Evolutionary conservation across 2,888 invertebrate species (phyloP).

Genomic region (Minunthozetes semirufus): DNA sequence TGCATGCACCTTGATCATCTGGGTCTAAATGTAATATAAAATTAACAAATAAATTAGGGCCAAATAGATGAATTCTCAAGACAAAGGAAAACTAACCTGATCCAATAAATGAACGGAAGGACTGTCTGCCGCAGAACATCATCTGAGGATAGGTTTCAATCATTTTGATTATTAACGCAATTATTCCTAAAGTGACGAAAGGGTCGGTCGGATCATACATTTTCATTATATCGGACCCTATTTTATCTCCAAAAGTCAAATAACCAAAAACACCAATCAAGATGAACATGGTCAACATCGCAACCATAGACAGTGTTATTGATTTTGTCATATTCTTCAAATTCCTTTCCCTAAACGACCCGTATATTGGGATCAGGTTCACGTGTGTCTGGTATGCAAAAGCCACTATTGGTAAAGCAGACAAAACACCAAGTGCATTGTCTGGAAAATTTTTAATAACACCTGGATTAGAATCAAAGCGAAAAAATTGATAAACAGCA

Average conservation of each 20-base stretch:
- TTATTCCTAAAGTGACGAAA: conserved; percentile 49
- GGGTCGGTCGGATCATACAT: conserved; percentile 50
- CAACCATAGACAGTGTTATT: conserved; percentile 48
- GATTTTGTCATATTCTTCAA: conserved; percentile 53
- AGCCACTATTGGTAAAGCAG: conserved; percentile 57
- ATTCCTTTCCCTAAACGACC: conserved; percentile 55
- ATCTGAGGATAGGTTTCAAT: conserved; percentile 52
- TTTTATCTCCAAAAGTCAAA: conserved; percentile 56
- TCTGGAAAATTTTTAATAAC: conserved; percentile 33
- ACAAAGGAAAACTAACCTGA: background rate
- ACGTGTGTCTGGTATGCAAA: conserved; percentile 61
- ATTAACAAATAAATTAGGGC: background rate
- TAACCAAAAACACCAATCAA: conserved; percentile 55
- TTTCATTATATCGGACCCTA: conserved; percentile 55
- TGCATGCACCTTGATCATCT: too few species aligned
- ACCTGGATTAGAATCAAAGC: background rate
- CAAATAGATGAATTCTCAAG: background rate
- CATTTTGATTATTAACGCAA: conserved; percentile 52
- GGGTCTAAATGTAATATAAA: background rate
- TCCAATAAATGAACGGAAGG: too few species aligned
- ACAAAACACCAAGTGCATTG: conserved; percentile 37
- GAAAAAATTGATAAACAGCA: conserved; percentile 20
- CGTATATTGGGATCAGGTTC: conserved; percentile 58
- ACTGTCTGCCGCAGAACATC: conserved; percentile 51
- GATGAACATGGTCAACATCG: conserved; percentile 52